Evolutionary conservation across 2,113 vertebrate species (phyloP).

Genomic region (Heterochromis multidens): DNA sequence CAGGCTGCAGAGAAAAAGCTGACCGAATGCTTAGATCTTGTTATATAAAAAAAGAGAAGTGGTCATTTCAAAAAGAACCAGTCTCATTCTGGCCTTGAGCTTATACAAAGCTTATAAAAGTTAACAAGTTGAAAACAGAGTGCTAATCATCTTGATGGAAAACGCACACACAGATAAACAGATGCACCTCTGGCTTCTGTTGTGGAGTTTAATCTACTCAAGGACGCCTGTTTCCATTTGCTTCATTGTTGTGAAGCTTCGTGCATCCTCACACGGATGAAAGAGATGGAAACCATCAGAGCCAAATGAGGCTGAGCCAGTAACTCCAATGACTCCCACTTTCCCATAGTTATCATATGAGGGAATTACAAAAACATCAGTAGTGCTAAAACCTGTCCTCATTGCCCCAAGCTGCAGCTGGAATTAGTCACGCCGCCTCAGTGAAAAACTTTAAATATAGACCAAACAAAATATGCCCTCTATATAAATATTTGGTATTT

Average conservation of each 20-base stretch:
- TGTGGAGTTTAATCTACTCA: constrained; percentile 37
- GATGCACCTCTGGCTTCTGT: constrained; percentile 11
- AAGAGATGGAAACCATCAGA: constrained; percentile 46
- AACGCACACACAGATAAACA: constrained; percentile 34
- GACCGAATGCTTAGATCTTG: constrained; percentile 9
- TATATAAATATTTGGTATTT: constrained; percentile 32
- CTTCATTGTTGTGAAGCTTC: constrained; percentile 43
- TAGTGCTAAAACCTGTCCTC: not conserved
- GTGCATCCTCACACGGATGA: constrained; percentile 40
- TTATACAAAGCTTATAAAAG: constrained; percentile 44
- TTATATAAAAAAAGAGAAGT: not conserved
- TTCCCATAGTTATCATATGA: constrained; percentile 8
- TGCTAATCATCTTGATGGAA: constrained; percentile 45
- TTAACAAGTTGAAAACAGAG: constrained; percentile 44
- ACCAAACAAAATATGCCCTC: not conserved
- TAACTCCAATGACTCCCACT: not conserved
- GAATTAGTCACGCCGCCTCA: not conserved
- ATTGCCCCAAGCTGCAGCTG: not conserved
- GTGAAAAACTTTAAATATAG: not conserved
- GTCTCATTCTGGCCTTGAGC: not conserved
- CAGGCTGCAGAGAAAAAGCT: not conserved
- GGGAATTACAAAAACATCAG: not conserved
- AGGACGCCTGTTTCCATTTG: constrained; percentile 50
- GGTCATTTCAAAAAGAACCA: constrained; percentile 5
- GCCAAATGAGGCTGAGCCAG: not conserved